Conservation (phyloP, 2,797 vertebrate species). For the Threskiornis aethiopicus region DNA sequence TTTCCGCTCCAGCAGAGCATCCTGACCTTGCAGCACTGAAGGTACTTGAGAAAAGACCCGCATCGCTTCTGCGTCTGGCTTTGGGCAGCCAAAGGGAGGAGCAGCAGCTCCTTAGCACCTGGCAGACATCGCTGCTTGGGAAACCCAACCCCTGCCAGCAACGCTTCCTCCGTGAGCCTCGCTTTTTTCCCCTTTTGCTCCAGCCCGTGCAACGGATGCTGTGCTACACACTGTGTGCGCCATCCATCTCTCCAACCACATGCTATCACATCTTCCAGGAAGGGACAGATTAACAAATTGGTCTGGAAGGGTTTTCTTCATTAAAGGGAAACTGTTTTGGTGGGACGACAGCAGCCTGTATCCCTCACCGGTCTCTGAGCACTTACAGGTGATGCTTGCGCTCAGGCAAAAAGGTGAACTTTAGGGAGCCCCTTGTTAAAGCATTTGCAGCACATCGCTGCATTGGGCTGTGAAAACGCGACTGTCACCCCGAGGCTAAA, state of each 20-base stretch:
- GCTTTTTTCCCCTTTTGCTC: neutral
- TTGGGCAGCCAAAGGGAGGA: neutral
- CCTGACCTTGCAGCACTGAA: neutral
- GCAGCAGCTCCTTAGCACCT: neutral
- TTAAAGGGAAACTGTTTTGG: neutral
- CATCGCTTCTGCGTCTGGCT: neutral
- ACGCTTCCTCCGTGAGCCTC: rapidly evolving
- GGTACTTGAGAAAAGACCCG: neutral
- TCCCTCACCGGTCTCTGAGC: rapidly evolving
- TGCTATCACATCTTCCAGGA: neutral
- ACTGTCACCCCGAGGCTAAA: neutral
- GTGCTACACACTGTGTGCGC: rapidly evolving
- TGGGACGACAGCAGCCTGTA: neutral
- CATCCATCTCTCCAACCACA: neutral
- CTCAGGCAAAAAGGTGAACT: neutral
- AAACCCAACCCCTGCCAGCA: neutral
- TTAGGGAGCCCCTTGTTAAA: neutral
- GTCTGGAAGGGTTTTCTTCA: neutral
- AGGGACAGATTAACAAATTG: neutral
- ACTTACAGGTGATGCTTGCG: neutral
- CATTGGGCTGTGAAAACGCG: neutral
- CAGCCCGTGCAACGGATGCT: rapidly evolving
- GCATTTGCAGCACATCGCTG: neutral
- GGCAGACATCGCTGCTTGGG: neutral
- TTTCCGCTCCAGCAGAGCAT: neutral